Evolutionary conservation across 2,888 invertebrate genomes (phyloP).

Genomic region (Therioaphis trifolii): DNA sequence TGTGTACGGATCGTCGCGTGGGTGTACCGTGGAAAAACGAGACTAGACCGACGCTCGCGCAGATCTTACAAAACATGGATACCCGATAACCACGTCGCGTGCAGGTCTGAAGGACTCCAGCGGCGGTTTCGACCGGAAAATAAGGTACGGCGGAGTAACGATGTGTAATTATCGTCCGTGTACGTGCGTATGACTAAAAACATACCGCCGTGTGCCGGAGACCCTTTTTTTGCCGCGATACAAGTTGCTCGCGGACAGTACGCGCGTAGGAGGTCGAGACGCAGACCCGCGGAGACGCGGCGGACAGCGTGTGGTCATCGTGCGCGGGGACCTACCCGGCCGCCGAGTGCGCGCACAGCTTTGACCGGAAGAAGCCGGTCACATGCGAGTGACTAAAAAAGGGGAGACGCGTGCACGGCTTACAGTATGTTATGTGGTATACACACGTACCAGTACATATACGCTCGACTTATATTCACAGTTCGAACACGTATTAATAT

Average conservation of each 20-base stretch:
- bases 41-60: too few relatives aligned
- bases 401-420: constrained; percentile 31
- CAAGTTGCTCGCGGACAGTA: too few relatives aligned
- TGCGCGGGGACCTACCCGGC: neutral
- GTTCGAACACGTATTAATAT: constrained; percentile 21
- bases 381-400: constrained; percentile 57
- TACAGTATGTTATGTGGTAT: too few relatives aligned
- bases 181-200: neutral
- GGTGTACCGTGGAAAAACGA: neutral
- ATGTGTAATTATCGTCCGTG: neutral
- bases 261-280: neutral
- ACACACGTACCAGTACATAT: too few relatives aligned
- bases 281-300: neutral
- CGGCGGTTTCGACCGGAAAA: too few relatives aligned
- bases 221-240: neutral
- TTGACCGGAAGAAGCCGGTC: constrained; percentile 58
- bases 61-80: too few relatives aligned
- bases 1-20: neutral
- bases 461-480: constrained; percentile 29
- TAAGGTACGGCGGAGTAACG: too few relatives aligned
- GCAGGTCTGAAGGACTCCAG: too few relatives aligned
- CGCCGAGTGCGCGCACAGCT: neutral
- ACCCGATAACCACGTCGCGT: too few relatives aligned
- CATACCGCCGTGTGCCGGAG: neutral
- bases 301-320: neutral